Base-by-base conservation (phyloP, 1,140 invertebrate genomes). In the Pseudachorutes palmiensis region DNA sequence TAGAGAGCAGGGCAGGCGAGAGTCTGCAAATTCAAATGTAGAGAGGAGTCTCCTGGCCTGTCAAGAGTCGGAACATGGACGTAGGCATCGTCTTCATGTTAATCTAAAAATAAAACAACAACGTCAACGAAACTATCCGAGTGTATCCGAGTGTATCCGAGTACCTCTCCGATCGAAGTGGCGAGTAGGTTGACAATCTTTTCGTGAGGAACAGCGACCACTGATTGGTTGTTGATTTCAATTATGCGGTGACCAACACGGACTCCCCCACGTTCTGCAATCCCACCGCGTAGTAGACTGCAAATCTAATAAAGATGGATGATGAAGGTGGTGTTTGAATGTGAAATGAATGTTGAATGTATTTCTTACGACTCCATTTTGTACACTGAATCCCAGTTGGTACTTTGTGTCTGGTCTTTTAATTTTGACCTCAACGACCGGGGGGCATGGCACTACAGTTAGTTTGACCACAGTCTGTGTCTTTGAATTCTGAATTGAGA, bases 41-140 rank as follows among this genome's bases (percentile, higher is more conserved):
- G 80, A 97, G 91, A 74, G 97, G 97, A 77, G 93, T 94, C 82
- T 99, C 97, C 82, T 99, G 97, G 66, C 97, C 97, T 67, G 97
- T 99, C 76, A 99, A 82, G 77, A 99, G 83, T 75, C 96, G 87
- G 83, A 97, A 99, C 92, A 99, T 98, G 62, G 97, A 98, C 67
- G 97, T 99, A 70, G 97, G 97, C 97, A 99, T 99, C 61, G 97
- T 99, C 81, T 98, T 98, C 96, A 99, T 98, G 70, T 97, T 84
- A 75, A 99, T 99, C 94, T 97, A 83, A 28, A 87, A 85, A 58
- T 67, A 72, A 60, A 70, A 66, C 30, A 66, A 65, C 12, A 45
- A 31, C 24, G 19, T 24, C 5, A 26, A 29, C 9, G 51, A 28
- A 58, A 26, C 14, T 55, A 32, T 24, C 45, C 41, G n/a, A 12